Evolutionary conservation across 1,140 invertebrate species (phyloP).

Genomic region (Drosophila bifasciata): DNA sequence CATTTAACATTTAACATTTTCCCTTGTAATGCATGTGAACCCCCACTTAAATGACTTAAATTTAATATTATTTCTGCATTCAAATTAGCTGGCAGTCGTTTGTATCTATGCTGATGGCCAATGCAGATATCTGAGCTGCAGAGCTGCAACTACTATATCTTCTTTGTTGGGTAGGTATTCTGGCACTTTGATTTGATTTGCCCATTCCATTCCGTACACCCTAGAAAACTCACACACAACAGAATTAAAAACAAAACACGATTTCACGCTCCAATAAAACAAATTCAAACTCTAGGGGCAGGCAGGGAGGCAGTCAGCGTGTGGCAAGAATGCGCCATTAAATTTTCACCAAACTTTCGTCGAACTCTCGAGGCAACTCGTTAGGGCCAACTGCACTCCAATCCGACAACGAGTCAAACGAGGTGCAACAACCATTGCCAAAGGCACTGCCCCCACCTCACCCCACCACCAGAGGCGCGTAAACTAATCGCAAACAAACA

Average conservation of each 20-base stretch:
- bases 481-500: slow-evolving; percentile 77
- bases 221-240: slow-evolving; percentile 14
- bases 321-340: slow-evolving; percentile 62
- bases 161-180: slow-evolving; percentile 16
- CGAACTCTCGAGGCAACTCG: slow-evolving; percentile 52
- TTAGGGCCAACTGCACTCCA: slow-evolving; percentile 50
- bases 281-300: slow-evolving; percentile 46
- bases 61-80: slow-evolving; percentile 63
- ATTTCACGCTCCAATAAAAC: slow-evolving; percentile 75
- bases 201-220: background rate
- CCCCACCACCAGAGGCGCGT: slow-evolving; percentile 47
- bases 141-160: background rate
- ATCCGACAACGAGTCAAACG: slow-evolving; percentile 47
- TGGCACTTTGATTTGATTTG: background rate
- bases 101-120: slow-evolving; percentile 65
- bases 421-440: slow-evolving; percentile 41
- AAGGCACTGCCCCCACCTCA: slow-evolving; percentile 39
- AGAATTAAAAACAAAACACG: slow-evolving; percentile 45
- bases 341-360: slow-evolving; percentile 58
- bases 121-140: slow-evolving; percentile 4
- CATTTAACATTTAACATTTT: no score
- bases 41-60: slow-evolving; percentile 50
- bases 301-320: slow-evolving; percentile 13
- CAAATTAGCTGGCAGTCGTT: slow-evolving; percentile 69
- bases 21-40: slow-evolving; percentile 30